Base-by-base conservation (phyloP, 30 jellyfish, hydroid and myxozoan species). In the Aurelia sp. region DNA sequence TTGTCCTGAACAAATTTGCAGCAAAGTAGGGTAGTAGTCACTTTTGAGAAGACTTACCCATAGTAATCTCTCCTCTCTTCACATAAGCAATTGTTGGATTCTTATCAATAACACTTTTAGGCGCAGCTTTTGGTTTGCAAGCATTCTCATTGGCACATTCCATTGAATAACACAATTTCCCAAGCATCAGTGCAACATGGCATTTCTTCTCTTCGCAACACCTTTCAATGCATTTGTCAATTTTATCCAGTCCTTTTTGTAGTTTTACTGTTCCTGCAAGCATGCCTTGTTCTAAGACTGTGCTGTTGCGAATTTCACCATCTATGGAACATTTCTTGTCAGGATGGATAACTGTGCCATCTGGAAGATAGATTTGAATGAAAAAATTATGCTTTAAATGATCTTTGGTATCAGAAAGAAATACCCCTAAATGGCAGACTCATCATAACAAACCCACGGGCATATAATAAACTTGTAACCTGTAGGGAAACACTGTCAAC, bases 181-280 rank as follows among this genome's bases (percentile, higher is more conserved):
- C 97, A 44, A 94, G 89, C 99, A 89, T 94, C 82, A 94, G 44
- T 27, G 99, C 99, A 62, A 94, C 99, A 70, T 94, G 93, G 68
- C 99, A 94, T 60, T 89, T 87, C 82, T 89, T 75, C 47, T 73
- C 97, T 18, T 76, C 94, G 76, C 99, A 94, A 67, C 99, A 94
- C 55, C 83, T 85, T 11, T 89, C 97, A 30, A 89, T 55, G 76
- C 99, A 94, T 20, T 74, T 76, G 22, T 70, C 57, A 47, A 89
- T 81, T 4, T 79, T 67, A 11, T 88, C 55, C 16, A 89, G 63
- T 21, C 92, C 97, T 44, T 86, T 93, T 59, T 94, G 99, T 23
- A 84, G 73, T 35, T 79, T 87, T 22, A 94, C 82, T 10, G 85
- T 78, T 16, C 99, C 99, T 23, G 99, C 82, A n/a, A 94, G 86